A percentile compares a stretch with the other conserved stretches of the same genome.
Evolutionary conservation across 2,888 invertebrate genomes (phyloP).

Genomic region (Cantharis nigra): DNA sequence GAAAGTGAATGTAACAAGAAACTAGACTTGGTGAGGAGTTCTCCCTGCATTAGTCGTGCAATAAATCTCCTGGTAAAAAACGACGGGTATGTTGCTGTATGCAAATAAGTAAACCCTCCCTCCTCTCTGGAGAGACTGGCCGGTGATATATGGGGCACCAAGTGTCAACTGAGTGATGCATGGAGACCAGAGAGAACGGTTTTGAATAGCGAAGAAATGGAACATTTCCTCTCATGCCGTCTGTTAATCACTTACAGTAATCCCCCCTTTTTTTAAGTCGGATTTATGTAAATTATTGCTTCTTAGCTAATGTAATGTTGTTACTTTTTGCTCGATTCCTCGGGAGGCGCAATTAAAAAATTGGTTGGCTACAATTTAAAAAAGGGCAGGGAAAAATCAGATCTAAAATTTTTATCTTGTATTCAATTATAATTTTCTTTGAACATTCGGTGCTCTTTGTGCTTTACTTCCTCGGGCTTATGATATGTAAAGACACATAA

Average conservation of each 20-base stretch:
- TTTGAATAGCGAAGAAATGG: constrained; percentile 36
- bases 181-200: constrained; percentile 47
- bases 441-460: constrained; percentile 26
- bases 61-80: constrained; percentile 56
- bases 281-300: constrained; percentile 13
- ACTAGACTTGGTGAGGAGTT: constrained; percentile 35
- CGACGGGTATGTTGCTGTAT: constrained; percentile 54
- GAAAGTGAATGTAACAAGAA: constrained; percentile 17
- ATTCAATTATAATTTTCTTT: constrained; percentile 31
- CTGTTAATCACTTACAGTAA: constrained; percentile 27
- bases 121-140: constrained; percentile 42
- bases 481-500: constrained; percentile 23
- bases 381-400: constrained; percentile 26
- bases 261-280: constrained; percentile 13
- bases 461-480: constrained; percentile 24
- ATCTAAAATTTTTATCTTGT: constrained; percentile 24
- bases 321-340: constrained; percentile 1
- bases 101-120: constrained; percentile 53
- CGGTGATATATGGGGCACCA: constrained; percentile 59
- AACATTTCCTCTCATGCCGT: constrained; percentile 33
- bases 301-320: background rate
- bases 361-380: constrained; percentile 6
- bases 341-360: constrained; percentile 12
- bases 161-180: constrained; percentile 60
- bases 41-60: constrained; percentile 53